Evolutionary conservation across 1,140 invertebrate genomes (phyloP).

Genomic region (Limonius californicus): DNA sequence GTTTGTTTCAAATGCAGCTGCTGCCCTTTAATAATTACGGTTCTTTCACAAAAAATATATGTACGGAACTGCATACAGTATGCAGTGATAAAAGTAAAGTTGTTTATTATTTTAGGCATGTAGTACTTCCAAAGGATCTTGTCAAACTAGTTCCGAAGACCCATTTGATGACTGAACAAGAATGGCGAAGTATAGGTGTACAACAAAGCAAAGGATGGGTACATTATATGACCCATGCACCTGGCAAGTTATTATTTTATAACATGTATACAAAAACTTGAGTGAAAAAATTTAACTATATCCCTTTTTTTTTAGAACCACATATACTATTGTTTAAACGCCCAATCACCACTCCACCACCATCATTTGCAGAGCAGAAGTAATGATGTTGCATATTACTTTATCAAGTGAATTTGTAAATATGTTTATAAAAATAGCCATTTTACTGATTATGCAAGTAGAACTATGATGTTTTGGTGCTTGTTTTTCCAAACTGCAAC

Average conservation of each 20-base stretch:
- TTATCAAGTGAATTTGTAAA: no score
- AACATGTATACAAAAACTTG: background rate
- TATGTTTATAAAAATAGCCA: no score
- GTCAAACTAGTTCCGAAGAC: conserved; percentile 86
- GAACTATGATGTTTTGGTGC: no score
- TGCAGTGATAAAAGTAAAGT: no score
- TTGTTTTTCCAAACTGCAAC: no score
- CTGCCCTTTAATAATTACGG: no score
- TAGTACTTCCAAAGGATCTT: conserved; percentile 86
- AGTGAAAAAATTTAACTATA: background rate
- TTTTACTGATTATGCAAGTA: no score
- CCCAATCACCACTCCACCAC: conserved; percentile 13
- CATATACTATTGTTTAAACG: conserved; percentile 26
- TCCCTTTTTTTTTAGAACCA: conserved; percentile 46
- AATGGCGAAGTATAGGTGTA: conserved; percentile 90
- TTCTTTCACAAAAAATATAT: no score
- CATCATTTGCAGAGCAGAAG: background rate
- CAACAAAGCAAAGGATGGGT: conserved; percentile 93
- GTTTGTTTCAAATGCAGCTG: no score
- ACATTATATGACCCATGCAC: conserved; percentile 91
- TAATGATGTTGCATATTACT: no score
- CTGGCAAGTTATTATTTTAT: conserved; percentile 49
- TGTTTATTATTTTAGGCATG: conserved; percentile 74
- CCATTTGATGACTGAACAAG: conserved; percentile 84
- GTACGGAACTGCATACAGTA: no score